Evolutionary conservation across 2,888 invertebrate genomes (phyloP).

Genomic region (Ennomos erosarius): DNA sequence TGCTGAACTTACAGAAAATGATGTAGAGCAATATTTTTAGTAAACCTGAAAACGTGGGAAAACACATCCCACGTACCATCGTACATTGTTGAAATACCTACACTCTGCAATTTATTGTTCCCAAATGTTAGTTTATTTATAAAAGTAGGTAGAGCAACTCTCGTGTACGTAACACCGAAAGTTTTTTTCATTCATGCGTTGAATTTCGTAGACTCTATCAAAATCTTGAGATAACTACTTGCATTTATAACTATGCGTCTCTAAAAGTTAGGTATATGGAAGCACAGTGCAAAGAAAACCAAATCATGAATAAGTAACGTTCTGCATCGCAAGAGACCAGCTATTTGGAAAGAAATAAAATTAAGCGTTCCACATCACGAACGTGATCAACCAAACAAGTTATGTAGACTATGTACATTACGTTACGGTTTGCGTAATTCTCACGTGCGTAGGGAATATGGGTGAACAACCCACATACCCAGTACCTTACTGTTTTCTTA

Average conservation of each 20-base stretch:
- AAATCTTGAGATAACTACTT: not conserved
- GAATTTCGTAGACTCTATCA: slow-evolving; percentile 1
- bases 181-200: slow-evolving; percentile 26
- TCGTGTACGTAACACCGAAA: slow-evolving; percentile 6
- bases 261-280: too few relatives aligned
- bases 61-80: slow-evolving; percentile 18
- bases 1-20: not conserved
- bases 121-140: slow-evolving; percentile 13
- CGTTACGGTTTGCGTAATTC: slow-evolving; percentile 33
- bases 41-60: not conserved
- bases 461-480: slow-evolving; percentile 45
- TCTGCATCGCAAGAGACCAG: slow-evolving; percentile 26
- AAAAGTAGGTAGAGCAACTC: slow-evolving; percentile 8
- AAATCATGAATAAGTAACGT: slow-evolving; percentile 16
- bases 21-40: slow-evolving; percentile 1
- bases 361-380: slow-evolving; percentile 3
- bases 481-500: slow-evolving; percentile 41
- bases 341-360: slow-evolving; percentile 32
- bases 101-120: slow-evolving; percentile 22
- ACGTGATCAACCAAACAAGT: not conserved
- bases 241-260: not conserved
- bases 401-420: slow-evolving; percentile 18
- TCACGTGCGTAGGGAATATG: slow-evolving; percentile 34
- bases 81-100: slow-evolving; percentile 20
- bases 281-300: slow-evolving; percentile 21